Evolutionary conservation across 2,797 vertebrate genomes (phyloP).

Genomic region (Tadarida brasiliensis): DNA sequence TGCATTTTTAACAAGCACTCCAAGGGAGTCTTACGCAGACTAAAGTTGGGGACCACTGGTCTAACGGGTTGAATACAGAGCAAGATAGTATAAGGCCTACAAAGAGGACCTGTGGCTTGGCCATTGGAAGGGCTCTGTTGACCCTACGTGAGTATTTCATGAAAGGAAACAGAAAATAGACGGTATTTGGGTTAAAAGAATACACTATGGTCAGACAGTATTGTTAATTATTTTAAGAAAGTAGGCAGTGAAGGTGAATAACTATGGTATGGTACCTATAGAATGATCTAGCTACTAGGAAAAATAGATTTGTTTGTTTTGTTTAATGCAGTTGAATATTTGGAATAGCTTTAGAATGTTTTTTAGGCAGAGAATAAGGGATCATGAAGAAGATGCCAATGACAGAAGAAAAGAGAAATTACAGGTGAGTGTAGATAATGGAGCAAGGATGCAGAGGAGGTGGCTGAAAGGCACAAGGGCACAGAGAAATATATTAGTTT

Average conservation of each 20-base stretch:
- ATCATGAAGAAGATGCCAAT: background rate
- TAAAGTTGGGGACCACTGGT: background rate
- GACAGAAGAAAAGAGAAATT: background rate
- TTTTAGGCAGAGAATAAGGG: background rate
- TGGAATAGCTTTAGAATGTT: background rate
- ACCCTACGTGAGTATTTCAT: background rate
- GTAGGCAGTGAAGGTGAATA: background rate
- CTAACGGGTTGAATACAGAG: background rate
- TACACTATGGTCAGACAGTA: background rate
- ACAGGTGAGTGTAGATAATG: rapidly evolving
- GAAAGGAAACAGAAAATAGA: background rate
- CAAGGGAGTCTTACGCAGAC: no score
- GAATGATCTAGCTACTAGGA: background rate
- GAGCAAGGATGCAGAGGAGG: rapidly evolving
- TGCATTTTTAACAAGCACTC: background rate
- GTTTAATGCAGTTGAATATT: background rate
- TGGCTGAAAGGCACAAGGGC: background rate
- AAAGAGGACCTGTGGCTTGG: background rate
- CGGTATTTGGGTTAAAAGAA: background rate
- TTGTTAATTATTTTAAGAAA: background rate
- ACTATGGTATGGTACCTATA: background rate
- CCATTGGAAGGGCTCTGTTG: background rate
- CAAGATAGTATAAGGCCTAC: background rate
- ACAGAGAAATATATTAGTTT: background rate
- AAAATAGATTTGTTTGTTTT: background rate